phyloP scores from a whole-genome alignment of 2,888 invertebrate species.

The Aporophyla lueneburgensis region DNA sequence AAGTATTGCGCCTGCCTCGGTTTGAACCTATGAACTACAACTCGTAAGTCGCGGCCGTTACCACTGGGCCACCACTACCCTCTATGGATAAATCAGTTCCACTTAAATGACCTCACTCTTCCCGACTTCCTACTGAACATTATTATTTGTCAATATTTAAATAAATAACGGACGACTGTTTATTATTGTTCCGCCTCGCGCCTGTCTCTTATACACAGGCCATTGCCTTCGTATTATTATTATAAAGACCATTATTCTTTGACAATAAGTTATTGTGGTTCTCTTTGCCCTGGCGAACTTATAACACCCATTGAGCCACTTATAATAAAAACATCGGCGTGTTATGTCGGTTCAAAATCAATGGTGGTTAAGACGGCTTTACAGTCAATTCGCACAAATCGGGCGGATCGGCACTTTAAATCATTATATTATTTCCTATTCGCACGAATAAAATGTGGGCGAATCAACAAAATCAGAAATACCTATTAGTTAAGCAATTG shows the following conservation, averaged over 20 bases:
- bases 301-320: constrained; percentile 24
- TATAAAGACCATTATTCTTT: constrained; percentile 16
- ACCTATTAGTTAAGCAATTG: no score
- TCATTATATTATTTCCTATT: no score
- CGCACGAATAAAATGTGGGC: no score
- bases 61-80: no score
- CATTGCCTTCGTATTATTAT: constrained; percentile 4
- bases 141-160: constrained; percentile 26
- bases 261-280: constrained; percentile 42
- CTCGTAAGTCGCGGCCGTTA: no score
- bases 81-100: no score
- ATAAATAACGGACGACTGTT: background rate
- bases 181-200: constrained; percentile 10
- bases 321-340: constrained; percentile 13
- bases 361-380: background rate
- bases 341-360: background rate
- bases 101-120: no score
- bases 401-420: no score
- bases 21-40: no score
- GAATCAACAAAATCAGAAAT: no score
- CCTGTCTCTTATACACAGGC: background rate
- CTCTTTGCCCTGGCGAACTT: background rate
- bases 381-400: no score
- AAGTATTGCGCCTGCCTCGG: no score
- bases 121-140: background rate